These are phyloP conservation scores for Octonoba sinensis DNA, from an alignment of 2,888 invertebrate species.

Conservation along the genomic window DNA sequence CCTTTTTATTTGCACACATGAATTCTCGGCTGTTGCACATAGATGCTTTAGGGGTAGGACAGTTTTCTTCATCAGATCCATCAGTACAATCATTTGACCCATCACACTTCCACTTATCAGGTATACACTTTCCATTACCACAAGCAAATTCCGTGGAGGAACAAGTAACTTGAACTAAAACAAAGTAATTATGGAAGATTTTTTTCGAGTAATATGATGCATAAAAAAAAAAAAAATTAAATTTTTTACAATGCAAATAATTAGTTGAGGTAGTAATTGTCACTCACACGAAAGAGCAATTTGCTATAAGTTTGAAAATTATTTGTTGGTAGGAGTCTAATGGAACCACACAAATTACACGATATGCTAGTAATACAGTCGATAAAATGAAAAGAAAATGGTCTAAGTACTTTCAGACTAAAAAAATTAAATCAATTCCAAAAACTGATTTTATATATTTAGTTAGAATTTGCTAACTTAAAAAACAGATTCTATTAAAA, in stretches of 20 bases:
- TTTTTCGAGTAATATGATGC: background rate
- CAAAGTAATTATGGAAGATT: slow-evolving; percentile 8
- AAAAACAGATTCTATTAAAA: too few species aligned
- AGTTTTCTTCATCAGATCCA: slow-evolving; percentile 66
- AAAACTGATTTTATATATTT: too few species aligned
- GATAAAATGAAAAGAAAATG: too few species aligned
- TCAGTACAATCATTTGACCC: slow-evolving; percentile 74
- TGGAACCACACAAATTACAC: too few species aligned
- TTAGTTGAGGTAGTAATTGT: background rate
- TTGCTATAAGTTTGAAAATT: too few species aligned
- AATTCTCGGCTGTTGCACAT: slow-evolving; percentile 63
- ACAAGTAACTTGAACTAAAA: slow-evolving; percentile 59
- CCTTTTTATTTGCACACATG: slow-evolving; percentile 63
- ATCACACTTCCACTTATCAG: slow-evolving; percentile 67
- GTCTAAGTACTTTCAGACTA: too few species aligned
- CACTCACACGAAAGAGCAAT: background rate
- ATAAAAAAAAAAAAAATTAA: too few species aligned
- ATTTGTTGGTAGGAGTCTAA: too few species aligned
- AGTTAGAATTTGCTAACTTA: too few species aligned
- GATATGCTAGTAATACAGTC: too few species aligned
- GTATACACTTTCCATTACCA: slow-evolving; percentile 72
- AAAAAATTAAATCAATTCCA: too few species aligned
- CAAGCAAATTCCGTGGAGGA: slow-evolving; percentile 76
- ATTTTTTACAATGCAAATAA: background rate
- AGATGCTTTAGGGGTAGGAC: slow-evolving; percentile 42